Evolutionary conservation across 2,888 invertebrate species (phyloP).

Genomic region (Spodoptera picta): DNA sequence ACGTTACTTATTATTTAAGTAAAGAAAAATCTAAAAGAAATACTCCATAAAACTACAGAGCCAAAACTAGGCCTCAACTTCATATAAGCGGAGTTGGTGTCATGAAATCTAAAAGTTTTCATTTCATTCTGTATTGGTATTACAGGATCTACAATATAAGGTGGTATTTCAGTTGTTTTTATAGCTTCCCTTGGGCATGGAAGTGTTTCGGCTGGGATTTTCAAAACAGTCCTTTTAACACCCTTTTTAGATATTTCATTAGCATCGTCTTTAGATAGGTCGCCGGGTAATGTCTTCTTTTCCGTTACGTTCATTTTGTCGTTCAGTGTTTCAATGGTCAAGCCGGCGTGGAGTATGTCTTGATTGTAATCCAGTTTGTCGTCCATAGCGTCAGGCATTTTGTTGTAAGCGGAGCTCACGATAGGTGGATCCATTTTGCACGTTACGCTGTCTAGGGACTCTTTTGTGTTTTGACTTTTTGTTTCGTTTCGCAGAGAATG

Average conservation of each 20-base stretch:
- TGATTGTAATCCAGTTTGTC: slow-evolving; percentile 77
- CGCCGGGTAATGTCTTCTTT: slow-evolving; percentile 66
- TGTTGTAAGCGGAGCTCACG: slow-evolving; percentile 84
- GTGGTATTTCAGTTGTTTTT: slow-evolving; percentile 77
- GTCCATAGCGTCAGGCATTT: slow-evolving; percentile 74
- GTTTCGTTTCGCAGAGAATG: slow-evolving; percentile 93
- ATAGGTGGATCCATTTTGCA: slow-evolving; percentile 90
- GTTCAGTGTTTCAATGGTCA: slow-evolving; percentile 76
- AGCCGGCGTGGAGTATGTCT: slow-evolving; percentile 76
- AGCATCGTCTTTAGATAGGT: slow-evolving; percentile 61
- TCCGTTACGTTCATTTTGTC: slow-evolving; percentile 77
- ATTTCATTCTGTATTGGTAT: slow-evolving; percentile 85
- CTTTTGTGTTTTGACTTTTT: slow-evolving; percentile 91
- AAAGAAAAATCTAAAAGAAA: slow-evolving; percentile 77
- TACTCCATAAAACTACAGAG: slow-evolving; percentile 70
- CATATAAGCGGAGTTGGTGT: slow-evolving; percentile 68
- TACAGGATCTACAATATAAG: slow-evolving; percentile 77
- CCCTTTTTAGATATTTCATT: slow-evolving; percentile 74
- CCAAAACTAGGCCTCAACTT: slow-evolving; percentile 55
- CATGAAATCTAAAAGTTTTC: slow-evolving; percentile 83
- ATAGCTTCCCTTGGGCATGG: slow-evolving; percentile 79
- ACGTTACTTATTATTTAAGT: slow-evolving; percentile 72
- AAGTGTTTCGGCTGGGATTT: slow-evolving; percentile 80
- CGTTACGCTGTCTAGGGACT: slow-evolving; percentile 91
- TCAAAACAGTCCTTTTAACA: slow-evolving; percentile 77